Evolutionary conservation across 2,797 vertebrate species (phyloP).

Genomic region (Chelmon rostratus): DNA sequence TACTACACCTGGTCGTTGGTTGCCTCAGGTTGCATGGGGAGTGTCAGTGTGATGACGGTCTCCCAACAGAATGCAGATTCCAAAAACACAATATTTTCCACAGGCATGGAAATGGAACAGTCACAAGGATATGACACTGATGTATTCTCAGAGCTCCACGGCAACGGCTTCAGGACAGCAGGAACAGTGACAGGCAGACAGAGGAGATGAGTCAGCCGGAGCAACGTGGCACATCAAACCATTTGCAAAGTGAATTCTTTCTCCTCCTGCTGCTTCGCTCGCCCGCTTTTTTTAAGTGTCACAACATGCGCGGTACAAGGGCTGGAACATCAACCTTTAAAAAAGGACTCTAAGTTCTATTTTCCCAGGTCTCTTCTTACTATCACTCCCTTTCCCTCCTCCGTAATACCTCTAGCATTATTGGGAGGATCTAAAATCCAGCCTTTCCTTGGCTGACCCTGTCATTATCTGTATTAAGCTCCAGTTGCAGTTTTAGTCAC

Average conservation of each 20-base stretch:
- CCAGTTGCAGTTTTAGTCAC: slow-evolving; percentile 32
- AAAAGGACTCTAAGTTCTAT: background rate
- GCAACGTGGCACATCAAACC: slow-evolving; percentile 49
- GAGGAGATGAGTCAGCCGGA: slow-evolving; percentile 67
- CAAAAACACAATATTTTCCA: slow-evolving; percentile 18
- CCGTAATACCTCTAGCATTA: slow-evolving; percentile 35
- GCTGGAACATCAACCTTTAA: slow-evolving; percentile 27
- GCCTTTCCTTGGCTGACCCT: slow-evolving; percentile 21
- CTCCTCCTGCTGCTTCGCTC: slow-evolving; percentile 32
- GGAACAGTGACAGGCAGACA: slow-evolving; percentile 56
- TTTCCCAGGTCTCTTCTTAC: slow-evolving; percentile 1
- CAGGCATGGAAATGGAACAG: slow-evolving; percentile 6
- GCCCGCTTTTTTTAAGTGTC: background rate
- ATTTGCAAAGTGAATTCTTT: slow-evolving; percentile 39
- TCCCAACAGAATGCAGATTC: background rate
- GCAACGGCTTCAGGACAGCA: slow-evolving; percentile 53
- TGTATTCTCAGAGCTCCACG: slow-evolving; percentile 30
- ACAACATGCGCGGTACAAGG: background rate
- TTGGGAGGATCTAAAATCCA: slow-evolving; percentile 27
- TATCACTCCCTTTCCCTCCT: background rate
- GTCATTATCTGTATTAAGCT: slow-evolving; percentile 44
- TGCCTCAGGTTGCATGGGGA: slow-evolving; percentile 14
- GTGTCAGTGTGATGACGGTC: slow-evolving; percentile 8
- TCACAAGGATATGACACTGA: slow-evolving; percentile 18
- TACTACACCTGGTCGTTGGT: slow-evolving; percentile 42